phyloP scores from a whole-genome alignment of 2,113 vertebrate species.

The Orcinus orca region DNA sequence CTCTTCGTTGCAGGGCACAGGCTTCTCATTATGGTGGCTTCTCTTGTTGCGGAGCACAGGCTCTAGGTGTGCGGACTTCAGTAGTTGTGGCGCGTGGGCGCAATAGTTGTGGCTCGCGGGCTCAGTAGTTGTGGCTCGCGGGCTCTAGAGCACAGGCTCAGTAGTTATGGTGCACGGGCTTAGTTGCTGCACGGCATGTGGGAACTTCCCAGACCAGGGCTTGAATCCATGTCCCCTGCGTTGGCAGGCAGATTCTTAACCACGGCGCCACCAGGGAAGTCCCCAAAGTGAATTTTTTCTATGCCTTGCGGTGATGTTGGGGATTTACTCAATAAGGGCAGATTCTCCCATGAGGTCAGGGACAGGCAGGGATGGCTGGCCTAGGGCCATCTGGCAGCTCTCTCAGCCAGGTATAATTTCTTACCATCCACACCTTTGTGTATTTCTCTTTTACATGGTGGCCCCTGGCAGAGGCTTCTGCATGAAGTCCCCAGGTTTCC shows the following conservation, averaged over 20 bases:
- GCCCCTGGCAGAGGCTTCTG: not conserved
- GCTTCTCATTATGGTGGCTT: too few relatives aligned
- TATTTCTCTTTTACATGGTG: not conserved
- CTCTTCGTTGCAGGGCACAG: too few relatives aligned
- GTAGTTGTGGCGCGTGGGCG: accelerated
- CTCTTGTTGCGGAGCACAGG: too few relatives aligned
- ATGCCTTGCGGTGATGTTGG: not conserved
- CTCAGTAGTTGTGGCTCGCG: not conserved
- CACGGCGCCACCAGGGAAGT: not conserved
- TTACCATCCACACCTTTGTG: not conserved
- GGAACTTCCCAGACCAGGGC: not conserved
- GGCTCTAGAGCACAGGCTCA: not conserved
- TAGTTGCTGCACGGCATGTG: not conserved
- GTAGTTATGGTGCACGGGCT: not conserved
- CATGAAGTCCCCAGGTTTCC: not conserved
- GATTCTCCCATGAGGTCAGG: not conserved
- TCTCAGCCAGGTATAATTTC: not conserved
- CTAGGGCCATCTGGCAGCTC: not conserved
- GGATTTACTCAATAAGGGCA: not conserved
- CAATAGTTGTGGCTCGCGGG: not conserved
- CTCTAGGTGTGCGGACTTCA: too few relatives aligned
- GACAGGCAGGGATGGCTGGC: not conserved
- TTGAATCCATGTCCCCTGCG: not conserved
- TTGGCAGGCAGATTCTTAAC: not conserved
- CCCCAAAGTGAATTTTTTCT: not conserved